These are phyloP conservation scores for Cassiopea xamachana DNA, from an alignment of 30 jellyfish, hydroid and myxozoan genomes.

Conservation along the genomic window DNA sequence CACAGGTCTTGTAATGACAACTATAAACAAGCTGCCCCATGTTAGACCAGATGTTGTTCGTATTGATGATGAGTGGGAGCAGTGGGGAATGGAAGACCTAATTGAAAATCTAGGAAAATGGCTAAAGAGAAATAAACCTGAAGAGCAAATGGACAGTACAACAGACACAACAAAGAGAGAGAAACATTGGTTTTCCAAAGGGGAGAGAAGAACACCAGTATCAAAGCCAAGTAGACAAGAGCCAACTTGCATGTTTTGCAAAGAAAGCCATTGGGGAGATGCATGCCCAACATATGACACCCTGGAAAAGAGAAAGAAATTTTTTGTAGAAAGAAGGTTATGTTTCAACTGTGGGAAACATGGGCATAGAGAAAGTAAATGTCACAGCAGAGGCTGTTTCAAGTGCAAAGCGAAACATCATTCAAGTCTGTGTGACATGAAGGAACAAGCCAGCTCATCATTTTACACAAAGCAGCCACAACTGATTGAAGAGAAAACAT, in stretches of 20 bases:
- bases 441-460: constrained; percentile 21
- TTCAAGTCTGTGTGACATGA: constrained; percentile 58
- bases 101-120: constrained; percentile 47
- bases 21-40: constrained; percentile 67
- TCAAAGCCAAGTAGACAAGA: constrained; percentile 39
- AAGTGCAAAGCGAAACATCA: constrained; percentile 50
- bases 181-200: constrained; percentile 47
- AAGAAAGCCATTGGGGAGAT: constrained; percentile 63
- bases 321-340: constrained; percentile 30
- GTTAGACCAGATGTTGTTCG: constrained; percentile 68
- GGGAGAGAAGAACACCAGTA: constrained; percentile 30
- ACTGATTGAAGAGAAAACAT: constrained; percentile 29
- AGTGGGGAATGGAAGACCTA: constrained; percentile 56
- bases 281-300: constrained; percentile 54
- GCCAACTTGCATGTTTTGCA: constrained; percentile 39
- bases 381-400: constrained; percentile 59
- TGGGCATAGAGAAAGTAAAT: constrained; percentile 47
- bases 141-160: constrained; percentile 43
- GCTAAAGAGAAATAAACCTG: constrained; percentile 49
- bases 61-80: constrained; percentile 63
- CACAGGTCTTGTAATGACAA: constrained; percentile 63
- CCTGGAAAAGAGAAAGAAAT: constrained; percentile 36
- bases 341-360: constrained; percentile 59
- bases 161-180: constrained; percentile 47
- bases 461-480: constrained; percentile 29